Percentiles rank a stretch among this genome's conserved stretches.
phyloP scores from a whole-genome alignment of 2,888 invertebrate species.

The Labia minor region DNA sequence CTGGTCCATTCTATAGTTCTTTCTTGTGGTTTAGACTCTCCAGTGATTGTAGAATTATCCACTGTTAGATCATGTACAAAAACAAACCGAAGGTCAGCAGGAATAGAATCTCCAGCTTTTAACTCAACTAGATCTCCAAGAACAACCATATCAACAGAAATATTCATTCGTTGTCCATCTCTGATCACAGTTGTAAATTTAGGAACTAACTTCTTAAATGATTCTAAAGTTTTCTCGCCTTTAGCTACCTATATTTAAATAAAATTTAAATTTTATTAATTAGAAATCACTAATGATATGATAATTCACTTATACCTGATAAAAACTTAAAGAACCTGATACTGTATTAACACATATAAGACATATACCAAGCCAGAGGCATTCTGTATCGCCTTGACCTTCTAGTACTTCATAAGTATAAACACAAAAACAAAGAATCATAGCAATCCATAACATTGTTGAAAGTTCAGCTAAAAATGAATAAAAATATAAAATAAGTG shows the following conservation, averaged over 20 bases:
- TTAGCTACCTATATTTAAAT: background rate
- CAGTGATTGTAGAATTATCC: slow-evolving; percentile 55
- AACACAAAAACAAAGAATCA: background rate
- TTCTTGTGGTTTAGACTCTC: slow-evolving; percentile 60
- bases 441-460: background rate
- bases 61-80: slow-evolving; percentile 37
- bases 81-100: slow-evolving; percentile 45
- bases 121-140: slow-evolving; percentile 45
- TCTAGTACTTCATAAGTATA: background rate
- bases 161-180: slow-evolving; percentile 33
- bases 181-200: slow-evolving; percentile 30
- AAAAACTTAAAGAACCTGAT: background rate
- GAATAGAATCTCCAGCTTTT: slow-evolving; percentile 44
- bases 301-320: background rate
- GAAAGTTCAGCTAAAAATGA: background rate
- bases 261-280: too few species aligned
- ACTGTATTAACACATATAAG: background rate
- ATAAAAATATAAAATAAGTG: background rate
- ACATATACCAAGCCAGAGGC: background rate
- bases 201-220: slow-evolving; percentile 29
- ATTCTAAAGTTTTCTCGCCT: slow-evolving; percentile 24
- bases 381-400: background rate
- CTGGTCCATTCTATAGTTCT: slow-evolving; percentile 53
- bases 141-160: slow-evolving; percentile 38
- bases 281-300: too few species aligned